Base-by-base conservation (phyloP, 2,888 invertebrate genomes). In the Serripes groenlandicus region DNA sequence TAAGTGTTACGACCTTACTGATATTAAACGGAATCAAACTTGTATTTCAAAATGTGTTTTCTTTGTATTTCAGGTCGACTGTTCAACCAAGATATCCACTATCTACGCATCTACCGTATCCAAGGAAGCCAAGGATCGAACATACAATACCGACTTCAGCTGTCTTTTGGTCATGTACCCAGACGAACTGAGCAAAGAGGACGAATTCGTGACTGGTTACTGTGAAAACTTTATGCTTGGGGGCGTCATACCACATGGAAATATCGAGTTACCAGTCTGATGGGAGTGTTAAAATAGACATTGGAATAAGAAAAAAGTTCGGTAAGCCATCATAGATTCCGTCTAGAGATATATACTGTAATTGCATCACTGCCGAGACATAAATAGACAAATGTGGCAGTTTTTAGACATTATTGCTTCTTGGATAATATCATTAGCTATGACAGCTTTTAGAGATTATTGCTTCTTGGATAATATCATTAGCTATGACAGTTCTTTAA, bases 181-280 rank as follows among this genome's bases (percentile, higher is more conserved):
- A 35, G 69, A 69, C 18, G 42, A 56, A 18, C 56, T 69, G 54
- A 85, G 81, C 35, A 68, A 54, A n/a, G 85, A 85, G 28, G 85
- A 85, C 54, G 78, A 81, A 30, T 85, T 85, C 32, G 78, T 85
- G 23, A 66, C 70, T 34, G 78, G 58, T 49, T 85, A 85, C 70
- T 85, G 85, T 30, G 85, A 85, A 52, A 85, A 81, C 66, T 85
- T 85, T 52, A 78, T 85, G 70, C 78, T 85, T 0, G 81, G 85
- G 42, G 85, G 81, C 3, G 68, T 85, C 76, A 72, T 78, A 26
- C 81, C 81, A 26, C 85, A 81, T 32, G 85, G 81, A 34, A 74
- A 66, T 73, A 78, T 85, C 56, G 81, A 85, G 60, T 75, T 85
- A 58, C 85, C 85, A 26, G 78, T 81, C 56, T 84, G 77, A 84